Evolutionary conservation across 1,140 invertebrate species (phyloP).

Genomic region (Papilio polytes): DNA sequence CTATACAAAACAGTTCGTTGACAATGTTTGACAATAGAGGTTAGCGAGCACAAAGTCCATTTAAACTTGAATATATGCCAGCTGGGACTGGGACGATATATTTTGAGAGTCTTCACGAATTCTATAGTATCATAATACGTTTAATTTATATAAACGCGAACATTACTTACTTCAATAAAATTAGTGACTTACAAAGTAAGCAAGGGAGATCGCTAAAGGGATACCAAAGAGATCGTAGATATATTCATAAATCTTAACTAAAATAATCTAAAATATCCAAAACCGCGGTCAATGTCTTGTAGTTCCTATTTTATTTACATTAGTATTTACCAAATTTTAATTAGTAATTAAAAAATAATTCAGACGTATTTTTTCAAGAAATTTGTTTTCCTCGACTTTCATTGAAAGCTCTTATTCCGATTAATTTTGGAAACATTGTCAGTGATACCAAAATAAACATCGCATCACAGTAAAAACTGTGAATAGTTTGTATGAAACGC

Average conservation of each 20-base stretch:
- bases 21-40: constrained; percentile 13
- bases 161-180: too few relatives aligned
- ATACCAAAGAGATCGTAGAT: neutral
- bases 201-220: neutral
- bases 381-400: neutral
- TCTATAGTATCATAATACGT: neutral
- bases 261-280: too few relatives aligned
- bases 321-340: neutral
- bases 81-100: constrained; percentile 10
- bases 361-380: neutral
- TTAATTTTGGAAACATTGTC: constrained; percentile 11
- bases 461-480: neutral
- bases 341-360: too few relatives aligned
- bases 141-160: neutral
- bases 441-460: constrained; percentile 6
- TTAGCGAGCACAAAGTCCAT: constrained; percentile 2
- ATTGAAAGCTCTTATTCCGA: neutral
- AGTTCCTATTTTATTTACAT: neutral
- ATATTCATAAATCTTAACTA: too few relatives aligned
- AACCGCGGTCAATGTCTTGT: neutral
- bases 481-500: neutral
- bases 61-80: constrained; percentile 2
- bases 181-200: neutral
- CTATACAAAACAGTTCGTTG: neutral
- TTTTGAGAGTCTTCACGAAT: neutral